Percentiles rank a stretch among this genome's conserved stretches.
These are phyloP conservation scores for Perdix hodgsoniae DNA, from an alignment of 2,797 vertebrate genomes.

Conservation along the genomic window DNA sequence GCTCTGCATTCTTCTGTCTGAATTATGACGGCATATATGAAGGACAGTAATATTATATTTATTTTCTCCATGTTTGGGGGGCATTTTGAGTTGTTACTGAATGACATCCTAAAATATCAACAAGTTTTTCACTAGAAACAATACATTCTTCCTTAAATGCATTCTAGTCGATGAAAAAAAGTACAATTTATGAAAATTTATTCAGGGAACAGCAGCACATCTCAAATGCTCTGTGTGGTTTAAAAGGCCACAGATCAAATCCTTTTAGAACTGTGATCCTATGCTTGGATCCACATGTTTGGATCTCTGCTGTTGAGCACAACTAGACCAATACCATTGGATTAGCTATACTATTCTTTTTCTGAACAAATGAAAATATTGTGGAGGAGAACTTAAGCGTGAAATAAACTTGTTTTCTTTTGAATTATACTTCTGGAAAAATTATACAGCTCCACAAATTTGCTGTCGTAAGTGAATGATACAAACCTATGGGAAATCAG, in stretches of 20 bases:
- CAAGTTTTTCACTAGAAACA: accelerated
- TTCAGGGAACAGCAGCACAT: background rate
- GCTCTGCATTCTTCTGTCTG: background rate
- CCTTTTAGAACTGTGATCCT: background rate
- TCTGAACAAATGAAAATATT: background rate
- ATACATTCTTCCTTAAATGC: background rate
- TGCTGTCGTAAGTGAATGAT: background rate
- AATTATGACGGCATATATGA: background rate
- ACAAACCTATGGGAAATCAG: background rate
- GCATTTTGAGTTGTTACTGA: background rate
- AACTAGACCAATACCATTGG: background rate
- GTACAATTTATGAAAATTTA: background rate
- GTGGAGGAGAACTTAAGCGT: background rate
- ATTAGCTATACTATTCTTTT: background rate
- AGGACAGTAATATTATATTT: background rate
- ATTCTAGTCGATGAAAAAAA: background rate
- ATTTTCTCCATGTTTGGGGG: background rate
- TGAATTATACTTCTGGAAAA: background rate
- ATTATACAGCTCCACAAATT: background rate
- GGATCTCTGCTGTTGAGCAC: background rate
- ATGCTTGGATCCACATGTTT: accelerated
- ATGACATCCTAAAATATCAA: background rate
- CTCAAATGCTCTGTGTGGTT: background rate
- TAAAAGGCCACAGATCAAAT: background rate
- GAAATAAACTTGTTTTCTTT: background rate